These are phyloP conservation scores for Periophthalmus modestus DNA, from an alignment of 2,113 vertebrate species.

Conservation along the genomic window DNA sequence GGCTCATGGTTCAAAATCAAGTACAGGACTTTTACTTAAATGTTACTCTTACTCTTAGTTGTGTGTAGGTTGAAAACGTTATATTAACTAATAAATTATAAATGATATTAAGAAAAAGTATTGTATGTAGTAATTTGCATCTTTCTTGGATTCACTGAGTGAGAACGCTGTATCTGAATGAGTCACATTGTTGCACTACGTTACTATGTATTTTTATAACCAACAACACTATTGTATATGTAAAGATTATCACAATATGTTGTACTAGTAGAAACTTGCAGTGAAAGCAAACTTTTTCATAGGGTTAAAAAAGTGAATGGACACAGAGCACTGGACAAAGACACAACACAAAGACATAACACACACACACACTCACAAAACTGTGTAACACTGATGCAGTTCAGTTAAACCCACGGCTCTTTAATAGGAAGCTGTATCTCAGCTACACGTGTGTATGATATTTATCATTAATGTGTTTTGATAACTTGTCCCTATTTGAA, in stretches of 20 bases:
- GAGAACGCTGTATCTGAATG: background rate
- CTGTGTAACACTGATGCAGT: constrained; percentile 20
- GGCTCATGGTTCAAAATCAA: no score
- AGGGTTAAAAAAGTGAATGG: constrained; percentile 6
- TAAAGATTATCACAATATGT: background rate
- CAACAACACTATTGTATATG: background rate
- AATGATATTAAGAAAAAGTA: no score
- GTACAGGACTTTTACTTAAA: no score
- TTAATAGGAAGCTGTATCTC: constrained; percentile 10
- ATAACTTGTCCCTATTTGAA: no score
- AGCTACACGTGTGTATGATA: no score
- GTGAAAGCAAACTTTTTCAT: constrained; percentile 6
- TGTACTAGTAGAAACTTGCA: background rate
- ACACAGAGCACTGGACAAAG: constrained; percentile 19
- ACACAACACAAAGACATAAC: no score
- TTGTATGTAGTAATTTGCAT: background rate
- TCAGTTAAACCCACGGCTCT: constrained; percentile 14
- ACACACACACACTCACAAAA: background rate
- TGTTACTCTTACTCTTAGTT: no score
- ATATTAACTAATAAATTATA: no score
- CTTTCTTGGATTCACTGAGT: background rate
- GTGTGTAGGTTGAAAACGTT: no score
- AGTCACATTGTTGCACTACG: background rate
- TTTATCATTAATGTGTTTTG: no score
- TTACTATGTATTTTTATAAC: background rate